These are phyloP conservation scores for Pissodes strobi DNA, from an alignment of 1,140 invertebrate species.

Conservation along the genomic window DNA sequence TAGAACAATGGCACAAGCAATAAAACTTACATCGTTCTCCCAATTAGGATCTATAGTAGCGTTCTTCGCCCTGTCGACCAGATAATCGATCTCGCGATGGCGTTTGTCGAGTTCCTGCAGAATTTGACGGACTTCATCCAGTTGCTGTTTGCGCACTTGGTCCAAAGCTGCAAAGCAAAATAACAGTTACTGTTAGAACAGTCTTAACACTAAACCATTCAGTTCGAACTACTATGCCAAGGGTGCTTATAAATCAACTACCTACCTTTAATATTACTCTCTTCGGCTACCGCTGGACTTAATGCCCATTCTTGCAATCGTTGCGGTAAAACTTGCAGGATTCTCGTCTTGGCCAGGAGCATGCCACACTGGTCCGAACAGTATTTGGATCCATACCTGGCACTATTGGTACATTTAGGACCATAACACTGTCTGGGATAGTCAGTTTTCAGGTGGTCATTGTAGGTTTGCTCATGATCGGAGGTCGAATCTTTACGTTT, in stretches of 20 bases:
- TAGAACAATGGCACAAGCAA: background rate
- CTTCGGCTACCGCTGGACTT: conserved; percentile 86
- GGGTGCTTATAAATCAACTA: background rate
- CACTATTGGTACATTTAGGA: conserved; percentile 79
- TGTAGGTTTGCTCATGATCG: conserved; percentile 45
- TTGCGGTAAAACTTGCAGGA: conserved; percentile 85
- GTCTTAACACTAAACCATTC: too few species aligned
- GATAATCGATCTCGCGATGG: conserved; percentile 77
- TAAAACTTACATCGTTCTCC: conserved; percentile 64
- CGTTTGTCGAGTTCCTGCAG: conserved; percentile 78
- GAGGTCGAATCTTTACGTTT: conserved; percentile 52
- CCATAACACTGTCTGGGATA: conserved; percentile 86
- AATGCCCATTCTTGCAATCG: conserved; percentile 94
- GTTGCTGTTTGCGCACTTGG: conserved; percentile 77
- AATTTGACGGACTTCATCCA: conserved; percentile 71
- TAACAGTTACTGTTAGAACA: background rate
- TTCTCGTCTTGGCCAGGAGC: conserved; percentile 83
- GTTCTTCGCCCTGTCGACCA: conserved; percentile 76
- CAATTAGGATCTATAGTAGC: conserved; percentile 67
- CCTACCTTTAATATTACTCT: conserved; percentile 73
- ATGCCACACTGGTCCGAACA: conserved; percentile 94
- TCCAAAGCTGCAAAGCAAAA: conserved; percentile 65
- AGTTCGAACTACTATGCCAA: too few species aligned
- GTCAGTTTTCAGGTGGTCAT: conserved; percentile 49
- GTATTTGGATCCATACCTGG: conserved; percentile 87